These are phyloP conservation scores for Agonopterix alstromeriana DNA, from an alignment of 2,888 invertebrate genomes.

Conservation along the genomic window DNA sequence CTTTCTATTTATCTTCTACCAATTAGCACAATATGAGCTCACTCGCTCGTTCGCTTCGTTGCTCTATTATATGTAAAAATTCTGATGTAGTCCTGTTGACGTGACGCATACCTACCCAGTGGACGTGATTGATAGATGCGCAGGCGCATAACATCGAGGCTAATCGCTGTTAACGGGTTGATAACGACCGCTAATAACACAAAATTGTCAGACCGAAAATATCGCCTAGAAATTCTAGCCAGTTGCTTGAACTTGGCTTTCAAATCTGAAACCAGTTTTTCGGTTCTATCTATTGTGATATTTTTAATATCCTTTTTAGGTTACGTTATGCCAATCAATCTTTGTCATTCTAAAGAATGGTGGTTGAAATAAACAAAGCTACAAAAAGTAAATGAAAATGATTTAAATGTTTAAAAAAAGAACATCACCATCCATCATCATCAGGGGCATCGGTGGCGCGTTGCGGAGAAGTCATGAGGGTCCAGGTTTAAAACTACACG, in stretches of 20 bases:
- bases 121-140: conserved; percentile 32
- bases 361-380: no score
- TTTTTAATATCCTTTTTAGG: not conserved
- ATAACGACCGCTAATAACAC: conserved; percentile 38
- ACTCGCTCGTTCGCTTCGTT: no score
- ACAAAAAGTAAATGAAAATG: no score
- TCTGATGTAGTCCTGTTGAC: no score
- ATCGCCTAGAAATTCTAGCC: conserved; percentile 19
- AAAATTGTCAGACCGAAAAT: conserved; percentile 22
- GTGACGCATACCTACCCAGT: not conserved
- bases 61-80: no score
- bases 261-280: conserved; percentile 2
- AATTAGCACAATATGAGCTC: no score
- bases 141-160: conserved; percentile 27
- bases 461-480: no score
- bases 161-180: conserved; percentile 37
- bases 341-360: not conserved
- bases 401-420: no score
- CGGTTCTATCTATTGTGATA: not conserved
- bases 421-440: no score
- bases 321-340: not conserved
- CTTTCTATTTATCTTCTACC: no score
- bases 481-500: no score
- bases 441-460: no score
- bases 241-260: conserved; percentile 2